phyloP scores from a whole-genome alignment of 2,797 vertebrate species.

The Thripadectes ignobilis region DNA sequence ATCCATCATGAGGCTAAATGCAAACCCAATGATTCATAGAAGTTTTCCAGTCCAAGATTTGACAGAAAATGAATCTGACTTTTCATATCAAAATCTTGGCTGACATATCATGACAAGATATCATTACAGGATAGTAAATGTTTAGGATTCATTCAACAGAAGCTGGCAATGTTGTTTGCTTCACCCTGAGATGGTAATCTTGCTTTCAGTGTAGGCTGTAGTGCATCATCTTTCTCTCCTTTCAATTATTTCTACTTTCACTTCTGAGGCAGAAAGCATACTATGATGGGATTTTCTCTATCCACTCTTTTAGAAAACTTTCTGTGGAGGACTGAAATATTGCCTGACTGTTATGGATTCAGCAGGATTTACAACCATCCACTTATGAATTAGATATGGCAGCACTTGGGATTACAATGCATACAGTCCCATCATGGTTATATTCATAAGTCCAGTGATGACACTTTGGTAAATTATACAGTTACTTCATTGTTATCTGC shows the following conservation, averaged over 20 bases:
- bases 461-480: background rate
- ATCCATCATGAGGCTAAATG: background rate
- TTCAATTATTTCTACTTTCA: background rate
- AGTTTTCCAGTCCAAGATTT: background rate
- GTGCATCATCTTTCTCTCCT: background rate
- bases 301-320: background rate
- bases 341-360: background rate
- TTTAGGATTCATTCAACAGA: background rate
- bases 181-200: background rate
- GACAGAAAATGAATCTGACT: background rate
- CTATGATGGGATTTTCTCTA: background rate
- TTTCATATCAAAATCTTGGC: background rate
- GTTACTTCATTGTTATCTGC: background rate
- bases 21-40: background rate
- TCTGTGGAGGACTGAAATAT: background rate
- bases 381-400: background rate
- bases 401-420: background rate
- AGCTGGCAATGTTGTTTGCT: background rate
- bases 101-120: background rate
- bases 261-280: background rate
- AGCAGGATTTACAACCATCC: background rate
- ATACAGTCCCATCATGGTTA: background rate
- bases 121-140: background rate
- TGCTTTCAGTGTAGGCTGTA: background rate
- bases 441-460: background rate